These are phyloP conservation scores for Cybosia mesomella DNA, from an alignment of 2,888 invertebrate genomes.

Conservation along the genomic window DNA sequence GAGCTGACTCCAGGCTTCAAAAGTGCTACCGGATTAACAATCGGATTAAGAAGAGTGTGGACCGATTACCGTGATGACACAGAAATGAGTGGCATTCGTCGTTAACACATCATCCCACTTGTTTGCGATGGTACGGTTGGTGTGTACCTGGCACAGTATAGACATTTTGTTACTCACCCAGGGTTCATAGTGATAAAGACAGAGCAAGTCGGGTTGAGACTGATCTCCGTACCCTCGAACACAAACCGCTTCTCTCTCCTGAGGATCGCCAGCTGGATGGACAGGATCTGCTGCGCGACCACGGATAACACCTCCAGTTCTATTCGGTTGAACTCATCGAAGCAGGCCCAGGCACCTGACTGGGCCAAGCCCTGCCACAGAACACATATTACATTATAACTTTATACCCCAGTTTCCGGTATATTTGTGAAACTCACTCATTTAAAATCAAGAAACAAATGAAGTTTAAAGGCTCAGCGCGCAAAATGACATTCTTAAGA, in stretches of 20 bases:
- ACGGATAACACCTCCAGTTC: slow-evolving; percentile 97
- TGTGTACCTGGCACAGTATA: neutral
- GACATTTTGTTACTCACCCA: slow-evolving; percentile 85
- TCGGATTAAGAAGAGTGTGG: too few species aligned
- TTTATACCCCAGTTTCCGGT: too few species aligned
- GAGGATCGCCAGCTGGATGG: slow-evolving; percentile 95
- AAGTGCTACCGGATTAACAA: too few species aligned
- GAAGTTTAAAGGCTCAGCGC: too few species aligned
- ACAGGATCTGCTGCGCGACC: slow-evolving; percentile 97
- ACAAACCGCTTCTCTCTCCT: slow-evolving; percentile 93
- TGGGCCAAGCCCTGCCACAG: slow-evolving; percentile 91
- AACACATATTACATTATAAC: neutral
- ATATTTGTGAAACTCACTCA: too few species aligned
- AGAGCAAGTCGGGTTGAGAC: slow-evolving; percentile 94
- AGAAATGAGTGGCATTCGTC: too few species aligned
- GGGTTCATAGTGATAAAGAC: slow-evolving; percentile 98
- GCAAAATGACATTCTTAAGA: too few species aligned
- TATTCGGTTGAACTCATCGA: slow-evolving; percentile 98
- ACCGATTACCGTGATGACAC: too few species aligned
- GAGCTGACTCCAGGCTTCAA: too few species aligned
- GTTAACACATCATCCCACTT: too few species aligned
- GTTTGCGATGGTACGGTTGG: too few species aligned
- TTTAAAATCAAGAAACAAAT: too few species aligned
- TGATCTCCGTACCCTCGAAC: slow-evolving; percentile 96
- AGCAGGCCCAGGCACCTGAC: slow-evolving; percentile 97